phyloP scores from a whole-genome alignment of 1,140 invertebrate genomes.

The Pentalonia nigronervosa region DNA sequence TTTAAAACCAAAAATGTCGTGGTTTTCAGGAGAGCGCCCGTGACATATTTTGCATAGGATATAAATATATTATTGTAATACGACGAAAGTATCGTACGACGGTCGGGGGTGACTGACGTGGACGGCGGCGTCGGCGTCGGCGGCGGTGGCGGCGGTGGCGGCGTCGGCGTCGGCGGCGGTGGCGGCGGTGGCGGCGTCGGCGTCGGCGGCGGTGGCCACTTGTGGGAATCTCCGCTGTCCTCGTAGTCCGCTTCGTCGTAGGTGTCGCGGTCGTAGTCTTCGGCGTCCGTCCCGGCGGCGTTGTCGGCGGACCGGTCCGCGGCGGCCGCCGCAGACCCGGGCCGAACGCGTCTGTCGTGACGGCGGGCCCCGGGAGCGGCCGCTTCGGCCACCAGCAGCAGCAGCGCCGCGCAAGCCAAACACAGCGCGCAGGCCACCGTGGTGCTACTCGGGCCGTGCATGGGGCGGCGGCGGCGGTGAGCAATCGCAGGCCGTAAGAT shows the following conservation, averaged over 20 bases:
- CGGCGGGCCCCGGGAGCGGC: not conserved
- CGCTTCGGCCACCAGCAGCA: not conserved
- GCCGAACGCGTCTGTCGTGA: not conserved
- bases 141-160: not conserved
- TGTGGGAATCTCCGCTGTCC: slow-evolving; percentile 59
- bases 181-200: not conserved
- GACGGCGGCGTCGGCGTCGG: not conserved
- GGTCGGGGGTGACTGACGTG: not conserved
- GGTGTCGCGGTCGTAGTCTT: slow-evolving; percentile 62
- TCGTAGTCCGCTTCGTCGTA: slow-evolving; percentile 63
- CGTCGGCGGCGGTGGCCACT: not conserved
- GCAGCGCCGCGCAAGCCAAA: not conserved
- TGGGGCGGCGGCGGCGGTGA: not conserved
- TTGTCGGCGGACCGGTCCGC: not conserved
- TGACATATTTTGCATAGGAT: not conserved
- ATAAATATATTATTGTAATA: not conserved
- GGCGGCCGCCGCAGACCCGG: slow-evolving; percentile 40
- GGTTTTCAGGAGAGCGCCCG: not conserved
- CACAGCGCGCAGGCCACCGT: not conserved
- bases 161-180: not conserved
- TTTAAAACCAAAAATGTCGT: not conserved
- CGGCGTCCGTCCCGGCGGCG: not conserved
- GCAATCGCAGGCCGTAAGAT: not conserved
- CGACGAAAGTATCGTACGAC: not conserved
- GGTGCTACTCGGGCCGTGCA: not conserved